Evolutionary conservation across 2,113 vertebrate species (phyloP).

Genomic region (Tenebrosternarchus preto): DNA sequence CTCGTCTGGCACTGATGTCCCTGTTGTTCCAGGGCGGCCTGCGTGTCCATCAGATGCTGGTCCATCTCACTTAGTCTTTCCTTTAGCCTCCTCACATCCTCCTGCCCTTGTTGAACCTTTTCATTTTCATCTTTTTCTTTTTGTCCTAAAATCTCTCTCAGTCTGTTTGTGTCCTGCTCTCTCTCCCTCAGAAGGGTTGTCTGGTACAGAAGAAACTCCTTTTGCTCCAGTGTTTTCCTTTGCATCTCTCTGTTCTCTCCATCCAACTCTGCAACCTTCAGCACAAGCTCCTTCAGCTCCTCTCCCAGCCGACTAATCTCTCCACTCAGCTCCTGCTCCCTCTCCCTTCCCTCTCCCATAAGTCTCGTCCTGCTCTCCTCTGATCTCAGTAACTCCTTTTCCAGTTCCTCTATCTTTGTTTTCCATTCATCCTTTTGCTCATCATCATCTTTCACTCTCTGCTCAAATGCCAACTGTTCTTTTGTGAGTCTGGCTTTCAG

Average conservation of each 20-base stretch:
- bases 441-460: constrained; percentile 7
- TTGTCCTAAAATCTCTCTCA: constrained; percentile 49
- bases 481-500: constrained; percentile 1
- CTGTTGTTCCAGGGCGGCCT: constrained; percentile 51
- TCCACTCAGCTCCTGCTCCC: constrained; percentile 30
- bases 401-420: not conserved
- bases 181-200: constrained; percentile 53
- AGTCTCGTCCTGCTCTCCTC: constrained; percentile 19
- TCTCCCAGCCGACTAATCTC: constrained; percentile 25
- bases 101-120: constrained; percentile 35
- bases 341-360: constrained; percentile 22
- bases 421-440: constrained; percentile 30
- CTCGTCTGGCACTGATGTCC: constrained; percentile 47
- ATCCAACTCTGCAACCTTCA: constrained; percentile 49
- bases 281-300: constrained; percentile 41
- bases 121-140: constrained; percentile 50
- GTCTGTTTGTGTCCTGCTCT: constrained; percentile 55
- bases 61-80: constrained; percentile 36
- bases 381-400: not conserved
- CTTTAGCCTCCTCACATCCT: not conserved
- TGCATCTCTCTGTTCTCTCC: constrained; percentile 55
- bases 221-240: constrained; percentile 49
- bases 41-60: constrained; percentile 55
- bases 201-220: constrained; percentile 61
- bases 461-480: not conserved